Base-by-base conservation (phyloP, 2,113 vertebrate species). In the Nanger granti region DNA sequence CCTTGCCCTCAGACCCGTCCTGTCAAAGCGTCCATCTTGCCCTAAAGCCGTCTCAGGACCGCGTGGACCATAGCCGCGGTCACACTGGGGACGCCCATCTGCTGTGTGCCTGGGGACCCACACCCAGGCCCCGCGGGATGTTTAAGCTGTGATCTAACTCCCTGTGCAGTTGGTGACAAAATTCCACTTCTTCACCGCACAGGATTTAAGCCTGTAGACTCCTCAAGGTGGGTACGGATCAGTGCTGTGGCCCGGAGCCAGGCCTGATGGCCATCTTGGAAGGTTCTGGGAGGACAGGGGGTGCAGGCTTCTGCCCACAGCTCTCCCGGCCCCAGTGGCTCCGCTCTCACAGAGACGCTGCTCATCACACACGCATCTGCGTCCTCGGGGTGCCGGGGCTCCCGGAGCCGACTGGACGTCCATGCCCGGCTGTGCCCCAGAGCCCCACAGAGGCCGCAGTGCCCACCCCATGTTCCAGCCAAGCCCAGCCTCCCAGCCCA, bases 101-200 rank as follows among this genome's bases (percentile, higher is more conserved):
- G 9, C 54, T 2, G 0, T 20, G n/a, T 12, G 3, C 28, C 9
- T 5, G 0, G n/a, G 18, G 18, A 4, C 17, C 0, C 64, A 6
- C 6, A 6, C 34, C 59, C 0, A 3, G 54, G 12, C 18, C 15
- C 26, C 0, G 9, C 0, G 1, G 37, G 18, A 1, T 4, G 1
- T 60, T 26, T 17, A 26, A 31, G 37, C 93, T 37, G 14, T 1
- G 6, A 41, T 10, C 60, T n/a, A 1, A 59, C 24, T 31, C 44
- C n/a, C 88, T 49, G 4, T 22, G 44, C 22, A 17, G 11, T 7
- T 24, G 5, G 1, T 17, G 41, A n/a, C 4, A 29, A 29, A 54
- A 26, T 49, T 28, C 5, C 28, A 13, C 37, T 31, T 7, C 34
- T 52, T 29, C 12, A 47, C 14, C 28, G 5, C 8, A n/a, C 0